A percentile compares a stretch with the other conserved stretches of the same genome.
Evolutionary conservation across 2,113 vertebrate species (phyloP).

Genomic region (Leptocoma aspasia): DNA sequence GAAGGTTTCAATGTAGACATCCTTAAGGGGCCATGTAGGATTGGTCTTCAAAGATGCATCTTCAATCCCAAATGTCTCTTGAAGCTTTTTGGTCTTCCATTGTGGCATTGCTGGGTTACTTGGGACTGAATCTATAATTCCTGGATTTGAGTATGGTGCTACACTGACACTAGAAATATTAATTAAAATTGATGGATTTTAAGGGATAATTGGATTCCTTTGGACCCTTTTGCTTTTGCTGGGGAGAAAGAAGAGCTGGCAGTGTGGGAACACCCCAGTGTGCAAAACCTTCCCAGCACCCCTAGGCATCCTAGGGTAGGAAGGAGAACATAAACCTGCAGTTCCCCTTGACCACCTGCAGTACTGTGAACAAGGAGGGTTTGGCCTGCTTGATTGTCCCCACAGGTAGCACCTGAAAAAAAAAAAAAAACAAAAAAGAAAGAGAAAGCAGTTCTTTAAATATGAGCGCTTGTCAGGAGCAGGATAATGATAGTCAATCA

Average conservation of each 20-base stretch:
- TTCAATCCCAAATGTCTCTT: neutral
- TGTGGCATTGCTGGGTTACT: neutral
- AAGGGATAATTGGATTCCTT: neutral
- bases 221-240: neutral
- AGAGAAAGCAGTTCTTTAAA: neutral
- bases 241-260: neutral
- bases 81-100: neutral
- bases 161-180: neutral
- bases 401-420: neutral
- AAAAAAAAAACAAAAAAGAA: neutral
- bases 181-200: neutral
- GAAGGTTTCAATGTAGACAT: neutral
- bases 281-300: neutral
- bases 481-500: neutral
- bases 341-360: neutral
- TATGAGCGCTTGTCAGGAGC: neutral
- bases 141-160: neutral
- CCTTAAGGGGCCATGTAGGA: neutral
- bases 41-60: neutral
- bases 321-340: neutral
- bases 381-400: neutral
- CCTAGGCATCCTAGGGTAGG: neutral
- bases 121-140: neutral
- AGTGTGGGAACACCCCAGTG: accelerated
- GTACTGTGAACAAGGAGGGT: accelerated